phyloP scores from a whole-genome alignment of 1,140 invertebrate genomes.

The Drosophila bipectinata region DNA sequence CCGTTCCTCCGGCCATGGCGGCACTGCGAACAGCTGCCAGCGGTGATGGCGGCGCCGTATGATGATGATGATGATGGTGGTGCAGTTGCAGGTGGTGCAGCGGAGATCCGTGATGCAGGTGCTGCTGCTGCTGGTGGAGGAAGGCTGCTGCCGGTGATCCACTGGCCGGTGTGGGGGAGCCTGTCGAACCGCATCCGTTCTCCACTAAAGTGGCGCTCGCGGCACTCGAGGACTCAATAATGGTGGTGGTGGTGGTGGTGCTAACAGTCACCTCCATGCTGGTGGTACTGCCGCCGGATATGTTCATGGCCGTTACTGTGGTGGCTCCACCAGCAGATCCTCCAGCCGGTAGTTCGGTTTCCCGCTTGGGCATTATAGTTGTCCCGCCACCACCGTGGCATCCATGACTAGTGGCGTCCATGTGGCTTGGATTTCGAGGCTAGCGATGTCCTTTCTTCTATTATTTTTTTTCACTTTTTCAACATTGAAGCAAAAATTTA shows the following conservation, averaged over 20 bases:
- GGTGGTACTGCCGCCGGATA: conserved; percentile 10
- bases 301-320: not conserved
- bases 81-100: conserved; percentile 59
- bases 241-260: conserved; percentile 39
- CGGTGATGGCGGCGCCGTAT: conserved; percentile 67
- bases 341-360: conserved; percentile 4
- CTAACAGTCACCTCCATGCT: conserved; percentile 40
- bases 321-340: not conserved
- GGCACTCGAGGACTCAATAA: conserved; percentile 33
- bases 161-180: conserved; percentile 51
- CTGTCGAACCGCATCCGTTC: conserved; percentile 36
- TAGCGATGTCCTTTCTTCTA: not conserved
- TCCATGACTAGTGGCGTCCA: not conserved
- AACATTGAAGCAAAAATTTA: no score
- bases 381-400: not conserved
- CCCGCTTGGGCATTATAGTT: not conserved
- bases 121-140: conserved; percentile 61
- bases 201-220: conserved; percentile 17
- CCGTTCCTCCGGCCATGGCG: conserved; percentile 1
- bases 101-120: conserved; percentile 53
- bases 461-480: no score
- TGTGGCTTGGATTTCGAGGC: no score
- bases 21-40: conserved; percentile 52
- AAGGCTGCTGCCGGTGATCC: conserved; percentile 59
- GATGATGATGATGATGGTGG: conserved; percentile 64